Conservation (phyloP, 2,888 invertebrate genomes). For the Dasysyrphus tricinctus region DNA sequence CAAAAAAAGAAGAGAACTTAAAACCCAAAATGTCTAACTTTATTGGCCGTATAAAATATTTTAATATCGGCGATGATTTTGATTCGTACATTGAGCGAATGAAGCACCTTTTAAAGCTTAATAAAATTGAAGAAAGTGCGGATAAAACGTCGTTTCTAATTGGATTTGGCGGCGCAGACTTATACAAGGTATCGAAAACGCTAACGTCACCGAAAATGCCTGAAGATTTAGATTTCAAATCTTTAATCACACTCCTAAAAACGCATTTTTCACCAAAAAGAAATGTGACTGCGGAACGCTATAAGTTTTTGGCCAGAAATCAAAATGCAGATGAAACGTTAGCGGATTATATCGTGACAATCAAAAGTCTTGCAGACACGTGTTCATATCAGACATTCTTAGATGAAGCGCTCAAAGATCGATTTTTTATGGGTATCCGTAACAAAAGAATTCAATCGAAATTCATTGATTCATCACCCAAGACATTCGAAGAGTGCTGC, state of each 20-base stretch:
- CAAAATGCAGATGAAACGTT: neutral
- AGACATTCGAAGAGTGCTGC: slow-evolving; percentile 17
- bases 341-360: neutral
- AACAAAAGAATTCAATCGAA: neutral
- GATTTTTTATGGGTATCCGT: slow-evolving; percentile 23
- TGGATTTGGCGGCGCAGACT: too few species aligned
- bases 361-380: neutral
- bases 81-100: too few species aligned
- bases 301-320: neutral
- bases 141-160: too few species aligned
- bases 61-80: too few species aligned
- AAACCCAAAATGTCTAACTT: too few species aligned
- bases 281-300: neutral
- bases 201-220: neutral
- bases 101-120: too few species aligned
- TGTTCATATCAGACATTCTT: neutral
- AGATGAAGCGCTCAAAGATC: slow-evolving; percentile 4
- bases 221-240: neutral
- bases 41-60: too few species aligned
- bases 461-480: slow-evolving; percentile 15
- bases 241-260: too few species aligned
- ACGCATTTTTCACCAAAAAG: neutral
- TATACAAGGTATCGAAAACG: too few species aligned
- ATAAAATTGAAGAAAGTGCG: too few species aligned
- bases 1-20: too few species aligned